These are phyloP conservation scores for Rhodinocichla rosea DNA, from an alignment of 2,113 vertebrate species.

Conservation along the genomic window DNA sequence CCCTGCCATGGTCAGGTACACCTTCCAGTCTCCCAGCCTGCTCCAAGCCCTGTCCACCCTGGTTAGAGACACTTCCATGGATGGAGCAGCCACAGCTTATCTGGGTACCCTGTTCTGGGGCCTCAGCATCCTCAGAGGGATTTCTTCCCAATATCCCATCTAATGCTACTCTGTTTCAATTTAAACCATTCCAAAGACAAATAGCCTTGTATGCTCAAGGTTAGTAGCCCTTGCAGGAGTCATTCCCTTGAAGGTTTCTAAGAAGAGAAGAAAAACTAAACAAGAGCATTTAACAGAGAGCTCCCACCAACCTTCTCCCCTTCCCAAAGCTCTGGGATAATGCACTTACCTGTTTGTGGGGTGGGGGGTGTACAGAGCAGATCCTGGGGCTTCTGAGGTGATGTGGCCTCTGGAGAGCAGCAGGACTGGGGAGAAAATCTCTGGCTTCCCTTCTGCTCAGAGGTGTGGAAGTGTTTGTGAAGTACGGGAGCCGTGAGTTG, in stretches of 20 bases:
- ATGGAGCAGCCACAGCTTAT: not conserved
- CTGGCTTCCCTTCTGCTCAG: not conserved
- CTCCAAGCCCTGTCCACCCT: rapidly evolving
- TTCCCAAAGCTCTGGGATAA: not conserved
- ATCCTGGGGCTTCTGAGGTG: rapidly evolving
- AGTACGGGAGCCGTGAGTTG: rapidly evolving
- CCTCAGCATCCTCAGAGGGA: not conserved
- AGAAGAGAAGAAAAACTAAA: not conserved
- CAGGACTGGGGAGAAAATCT: not conserved
- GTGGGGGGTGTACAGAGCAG: rapidly evolving
- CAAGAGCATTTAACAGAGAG: not conserved
- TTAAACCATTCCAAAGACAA: not conserved
- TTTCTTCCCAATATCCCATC: not conserved
- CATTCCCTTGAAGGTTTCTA: not conserved
- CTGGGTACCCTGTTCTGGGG: rapidly evolving
- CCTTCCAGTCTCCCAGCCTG: not conserved
- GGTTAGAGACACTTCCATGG: no score
- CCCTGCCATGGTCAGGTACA: not conserved
- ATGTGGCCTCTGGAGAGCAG: not conserved
- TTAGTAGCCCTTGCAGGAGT: not conserved
- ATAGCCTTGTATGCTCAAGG: not conserved
- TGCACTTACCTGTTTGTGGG: not conserved
- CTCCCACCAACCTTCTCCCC: not conserved
- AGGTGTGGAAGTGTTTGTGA: not conserved
- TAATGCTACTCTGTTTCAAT: rapidly evolving